Evolutionary conservation across 2,888 invertebrate genomes (phyloP), one percentile per base, ranked within the genome.

Genomic region (Papilio gigon): DNA sequence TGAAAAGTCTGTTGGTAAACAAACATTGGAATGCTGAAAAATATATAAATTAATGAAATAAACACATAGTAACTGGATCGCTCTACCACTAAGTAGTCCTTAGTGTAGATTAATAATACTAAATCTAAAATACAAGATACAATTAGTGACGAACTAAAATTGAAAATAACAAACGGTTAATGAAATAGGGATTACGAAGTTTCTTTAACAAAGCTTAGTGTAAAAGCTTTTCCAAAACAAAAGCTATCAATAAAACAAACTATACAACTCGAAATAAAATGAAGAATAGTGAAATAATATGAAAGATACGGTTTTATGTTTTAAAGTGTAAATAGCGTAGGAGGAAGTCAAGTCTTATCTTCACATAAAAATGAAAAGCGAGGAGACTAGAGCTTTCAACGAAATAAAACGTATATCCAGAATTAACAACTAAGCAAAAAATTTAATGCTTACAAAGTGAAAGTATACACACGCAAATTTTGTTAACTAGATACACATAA

Each of bases 241-340:
- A 63, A 58, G 63, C 47, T 42, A 44, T 63, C 58, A 37, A 64
- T 59, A 63, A 58, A 68, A 66, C 35, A 60, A 60, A 64, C 22
- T 68, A 59, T 64, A 47, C 59, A 37, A 27, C 40, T 47, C n/a
- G 8, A 27, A 64, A 40, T 50, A 63, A 47, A 68, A 47, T 9
- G 47, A 22, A 17, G n/a, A n/a, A 30, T 37, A 61, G 65, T 44
- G n/a, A 20, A 59, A 67, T 61, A 60, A 53, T 27, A 67, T 47
- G 44, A 30, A 44, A 63, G 63, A 63, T 58, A 68, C 22, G 59
- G 68, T 63, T 44, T 67, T 47, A 61, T 50, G 60, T 61, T 67
- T 61, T 37, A 50, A 14, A 60, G 4, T 58, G 33, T 50, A 61
- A 47, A 67, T 60, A n/a, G 50, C 37, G 50, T 53, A 47, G 47